These are phyloP conservation scores for Ellobius talpinus DNA, from an alignment of 2,113 vertebrate genomes.

Conservation along the genomic window DNA sequence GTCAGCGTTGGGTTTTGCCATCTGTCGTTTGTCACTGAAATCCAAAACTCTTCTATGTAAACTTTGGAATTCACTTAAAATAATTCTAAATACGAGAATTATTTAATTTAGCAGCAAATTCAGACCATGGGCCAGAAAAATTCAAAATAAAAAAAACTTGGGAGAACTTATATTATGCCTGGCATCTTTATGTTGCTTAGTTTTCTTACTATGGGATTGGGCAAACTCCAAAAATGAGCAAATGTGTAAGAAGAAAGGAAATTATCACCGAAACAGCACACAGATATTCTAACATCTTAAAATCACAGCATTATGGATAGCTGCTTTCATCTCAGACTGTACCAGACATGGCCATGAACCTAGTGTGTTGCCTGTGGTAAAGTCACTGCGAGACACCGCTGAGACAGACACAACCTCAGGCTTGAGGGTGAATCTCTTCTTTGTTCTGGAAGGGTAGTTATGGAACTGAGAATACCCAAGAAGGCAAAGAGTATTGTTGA, in stretches of 20 bases:
- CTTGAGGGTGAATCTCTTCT: background rate
- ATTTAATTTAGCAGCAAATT: slow-evolving; percentile 72
- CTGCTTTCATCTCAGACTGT: background rate
- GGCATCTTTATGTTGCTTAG: slow-evolving; percentile 63
- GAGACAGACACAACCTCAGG: background rate
- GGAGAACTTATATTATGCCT: slow-evolving; percentile 60
- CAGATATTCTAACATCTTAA: slow-evolving; percentile 61
- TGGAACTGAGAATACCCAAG: background rate
- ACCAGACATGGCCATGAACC: background rate
- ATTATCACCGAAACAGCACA: slow-evolving; percentile 46
- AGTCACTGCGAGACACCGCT: background rate
- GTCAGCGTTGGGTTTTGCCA: slow-evolving; percentile 76
- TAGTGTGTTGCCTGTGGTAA: background rate
- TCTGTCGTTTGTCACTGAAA: slow-evolving; percentile 77
- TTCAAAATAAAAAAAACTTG: slow-evolving; percentile 48
- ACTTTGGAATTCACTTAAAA: slow-evolving; percentile 68
- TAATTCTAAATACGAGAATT: slow-evolving; percentile 74
- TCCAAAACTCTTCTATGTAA: slow-evolving; percentile 67
- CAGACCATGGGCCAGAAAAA: slow-evolving; percentile 64
- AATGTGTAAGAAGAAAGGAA: slow-evolving; percentile 71
- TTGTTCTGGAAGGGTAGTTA: background rate
- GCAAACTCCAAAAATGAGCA: slow-evolving; percentile 78
- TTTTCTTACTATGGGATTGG: slow-evolving; percentile 57
- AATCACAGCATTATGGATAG: background rate
- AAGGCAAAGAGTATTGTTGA: background rate